Conservation (phyloP, 2,797 vertebrate species). For the Artibeus jamaicensis region DNA sequence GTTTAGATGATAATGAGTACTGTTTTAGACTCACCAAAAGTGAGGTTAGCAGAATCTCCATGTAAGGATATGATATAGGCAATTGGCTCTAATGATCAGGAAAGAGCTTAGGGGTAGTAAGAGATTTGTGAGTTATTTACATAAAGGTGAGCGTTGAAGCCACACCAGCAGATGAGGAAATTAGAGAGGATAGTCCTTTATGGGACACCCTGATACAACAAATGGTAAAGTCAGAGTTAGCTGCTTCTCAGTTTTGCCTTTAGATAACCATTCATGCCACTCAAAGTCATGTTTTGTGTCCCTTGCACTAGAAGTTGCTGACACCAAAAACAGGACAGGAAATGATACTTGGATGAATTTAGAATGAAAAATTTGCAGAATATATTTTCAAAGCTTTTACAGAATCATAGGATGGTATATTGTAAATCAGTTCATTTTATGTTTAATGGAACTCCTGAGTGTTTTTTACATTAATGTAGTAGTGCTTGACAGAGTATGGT, state of each 20-base stretch:
- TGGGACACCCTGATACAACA: neutral
- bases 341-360: neutral
- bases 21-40: neutral
- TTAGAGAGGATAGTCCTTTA: neutral
- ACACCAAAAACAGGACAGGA: neutral
- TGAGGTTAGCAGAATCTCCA: neutral
- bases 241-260: constrained; percentile 20
- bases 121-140: neutral
- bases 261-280: neutral
- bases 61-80: neutral
- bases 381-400: constrained; percentile 1
- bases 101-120: neutral
- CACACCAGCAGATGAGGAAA: neutral
- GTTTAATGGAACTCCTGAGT: neutral
- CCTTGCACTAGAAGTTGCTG: neutral
- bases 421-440: neutral
- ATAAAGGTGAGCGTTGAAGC: neutral
- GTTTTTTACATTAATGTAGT: neutral
- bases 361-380: neutral
- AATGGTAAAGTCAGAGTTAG: neutral
- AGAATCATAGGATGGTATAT: neutral
- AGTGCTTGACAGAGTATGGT: neutral
- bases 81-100: neutral
- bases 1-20: neutral
- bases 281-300: constrained; percentile 18